These are phyloP conservation scores for Sesia bembeciformis DNA, from an alignment of 2,888 invertebrate genomes.

Conservation along the genomic window DNA sequence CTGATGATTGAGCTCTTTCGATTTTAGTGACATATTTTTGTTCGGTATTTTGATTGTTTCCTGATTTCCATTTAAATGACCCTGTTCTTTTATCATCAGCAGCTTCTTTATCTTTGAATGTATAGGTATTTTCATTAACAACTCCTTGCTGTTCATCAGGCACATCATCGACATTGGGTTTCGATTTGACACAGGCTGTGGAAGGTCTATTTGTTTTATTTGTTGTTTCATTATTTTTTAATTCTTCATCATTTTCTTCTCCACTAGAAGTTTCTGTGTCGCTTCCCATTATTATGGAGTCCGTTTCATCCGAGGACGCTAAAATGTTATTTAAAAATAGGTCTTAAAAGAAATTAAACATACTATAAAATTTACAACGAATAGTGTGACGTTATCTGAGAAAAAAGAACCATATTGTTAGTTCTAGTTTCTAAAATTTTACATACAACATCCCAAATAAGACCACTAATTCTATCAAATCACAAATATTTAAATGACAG, in stretches of 20 bases:
- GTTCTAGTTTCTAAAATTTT: too few species aligned
- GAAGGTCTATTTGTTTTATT: constrained; percentile 5
- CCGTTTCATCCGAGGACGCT: constrained; percentile 46
- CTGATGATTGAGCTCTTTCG: not conserved
- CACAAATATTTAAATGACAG: too few species aligned
- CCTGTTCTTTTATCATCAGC: not conserved
- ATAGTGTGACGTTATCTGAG: too few species aligned
- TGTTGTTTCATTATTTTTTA: constrained; percentile 1
- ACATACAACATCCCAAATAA: too few species aligned
- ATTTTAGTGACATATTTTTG: not conserved
- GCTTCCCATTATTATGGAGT: constrained; percentile 29
- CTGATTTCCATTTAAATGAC: not conserved
- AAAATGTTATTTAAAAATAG: constrained; percentile 5
- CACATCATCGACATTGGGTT: not conserved
- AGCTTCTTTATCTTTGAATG: too few species aligned
- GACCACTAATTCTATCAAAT: too few species aligned
- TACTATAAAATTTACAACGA: too few species aligned
- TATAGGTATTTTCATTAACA: too few species aligned
- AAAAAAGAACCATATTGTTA: too few species aligned
- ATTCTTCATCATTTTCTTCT: constrained; percentile 1
- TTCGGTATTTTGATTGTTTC: not conserved
- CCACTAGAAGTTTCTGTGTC: too few species aligned
- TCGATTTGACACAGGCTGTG: constrained; percentile 5
- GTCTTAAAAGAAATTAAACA: too few species aligned
- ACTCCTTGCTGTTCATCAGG: too few species aligned